phyloP scores from a whole-genome alignment of 2,797 vertebrate genomes.

The Sebastes aleutianus region DNA sequence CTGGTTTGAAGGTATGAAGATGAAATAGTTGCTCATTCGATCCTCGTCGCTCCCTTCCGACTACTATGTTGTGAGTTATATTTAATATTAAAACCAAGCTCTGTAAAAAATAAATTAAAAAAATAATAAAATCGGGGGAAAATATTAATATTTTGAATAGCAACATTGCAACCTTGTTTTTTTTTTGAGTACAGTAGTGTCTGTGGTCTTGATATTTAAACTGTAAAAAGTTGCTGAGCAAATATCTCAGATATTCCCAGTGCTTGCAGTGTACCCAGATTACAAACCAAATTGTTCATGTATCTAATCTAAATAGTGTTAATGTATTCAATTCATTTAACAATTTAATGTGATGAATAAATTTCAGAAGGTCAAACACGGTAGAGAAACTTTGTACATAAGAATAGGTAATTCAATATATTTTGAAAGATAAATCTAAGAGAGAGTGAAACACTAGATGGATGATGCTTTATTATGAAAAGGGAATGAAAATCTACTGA shows the following conservation, averaged over 20 bases:
- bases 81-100: slow-evolving; percentile 47
- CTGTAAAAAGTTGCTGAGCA: slow-evolving; percentile 65
- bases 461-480: slow-evolving; percentile 75
- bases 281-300: slow-evolving; percentile 70
- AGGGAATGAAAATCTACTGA: slow-evolving; percentile 69
- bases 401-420: slow-evolving; percentile 74
- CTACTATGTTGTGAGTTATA: slow-evolving; percentile 51
- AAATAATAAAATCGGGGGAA: slow-evolving; percentile 36
- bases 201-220: slow-evolving; percentile 75
- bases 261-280: slow-evolving; percentile 68
- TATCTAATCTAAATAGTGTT: slow-evolving; percentile 72
- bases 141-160: slow-evolving; percentile 70
- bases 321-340: slow-evolving; percentile 67
- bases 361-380: slow-evolving; percentile 69
- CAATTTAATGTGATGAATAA: slow-evolving; percentile 68
- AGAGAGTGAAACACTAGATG: slow-evolving; percentile 63
- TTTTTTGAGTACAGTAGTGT: slow-evolving; percentile 74
- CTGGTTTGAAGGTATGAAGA: slow-evolving; percentile 55
- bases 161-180: slow-evolving; percentile 61
- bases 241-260: slow-evolving; percentile 66
- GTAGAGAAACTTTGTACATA: slow-evolving; percentile 84
- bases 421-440: slow-evolving; percentile 72
- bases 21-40: slow-evolving; percentile 50
- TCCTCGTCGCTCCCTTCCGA: slow-evolving; percentile 47
- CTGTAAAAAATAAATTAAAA: slow-evolving; percentile 50